Evolutionary conservation across 2,113 vertebrate genomes (phyloP).

Genomic region (Pogonocichla stellata): DNA sequence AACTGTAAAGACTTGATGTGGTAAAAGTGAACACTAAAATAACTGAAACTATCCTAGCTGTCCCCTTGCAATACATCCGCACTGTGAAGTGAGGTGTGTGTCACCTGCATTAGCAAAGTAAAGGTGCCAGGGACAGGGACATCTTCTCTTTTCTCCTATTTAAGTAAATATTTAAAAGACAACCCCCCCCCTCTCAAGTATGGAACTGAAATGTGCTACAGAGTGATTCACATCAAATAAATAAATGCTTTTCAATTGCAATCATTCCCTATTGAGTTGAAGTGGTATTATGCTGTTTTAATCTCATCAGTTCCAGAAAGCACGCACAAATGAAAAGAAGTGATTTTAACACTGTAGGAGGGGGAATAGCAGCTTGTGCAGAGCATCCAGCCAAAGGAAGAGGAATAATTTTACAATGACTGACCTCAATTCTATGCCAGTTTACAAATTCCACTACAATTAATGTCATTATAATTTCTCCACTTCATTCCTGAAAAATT

Average conservation of each 20-base stretch:
- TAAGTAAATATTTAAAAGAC: neutral
- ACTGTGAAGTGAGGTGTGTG: neutral
- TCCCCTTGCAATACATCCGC: neutral
- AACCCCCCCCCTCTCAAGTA: neutral
- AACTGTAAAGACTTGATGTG: neutral
- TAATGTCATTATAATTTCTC: neutral
- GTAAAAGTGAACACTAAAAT: neutral
- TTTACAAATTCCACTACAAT: neutral
- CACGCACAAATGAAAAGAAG: neutral
- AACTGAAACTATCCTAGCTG: neutral
- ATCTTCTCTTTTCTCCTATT: neutral
- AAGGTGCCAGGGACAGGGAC: neutral
- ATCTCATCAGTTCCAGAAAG: conserved; percentile 17
- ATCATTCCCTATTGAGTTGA: conserved; percentile 35
- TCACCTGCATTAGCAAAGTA: neutral
- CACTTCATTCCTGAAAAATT: neutral
- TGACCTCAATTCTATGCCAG: conserved; percentile 7
- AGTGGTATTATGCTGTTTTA: conserved; percentile 15
- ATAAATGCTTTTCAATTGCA: conserved; percentile 41
- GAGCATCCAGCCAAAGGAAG: neutral
- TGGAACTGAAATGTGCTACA: neutral
- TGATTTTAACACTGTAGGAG: neutral
- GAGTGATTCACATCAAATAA: conserved; percentile 30
- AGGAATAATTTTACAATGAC: neutral
- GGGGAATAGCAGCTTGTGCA: neutral